Evolutionary conservation across 53 echinoderm and acorn worm genomes (phyloP), one percentile per base, ranked within the genome.

Genomic region (Patiria pectinifera): DNA sequence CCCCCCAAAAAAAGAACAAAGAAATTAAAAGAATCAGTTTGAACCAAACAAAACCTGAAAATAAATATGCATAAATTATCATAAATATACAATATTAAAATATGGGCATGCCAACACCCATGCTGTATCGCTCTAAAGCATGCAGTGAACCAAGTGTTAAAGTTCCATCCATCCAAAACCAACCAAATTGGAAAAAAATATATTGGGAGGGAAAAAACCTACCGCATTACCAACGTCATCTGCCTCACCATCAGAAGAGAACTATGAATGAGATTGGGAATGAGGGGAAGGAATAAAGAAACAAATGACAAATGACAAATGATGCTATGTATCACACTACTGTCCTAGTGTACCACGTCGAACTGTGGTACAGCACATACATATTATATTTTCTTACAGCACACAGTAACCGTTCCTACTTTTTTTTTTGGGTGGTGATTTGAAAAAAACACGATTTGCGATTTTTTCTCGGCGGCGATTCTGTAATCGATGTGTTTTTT

Each of bases 251-350:
- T 90, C 90, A 14, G 90, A 47, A 59, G 87, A 80, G 81, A 90
- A 90, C 90, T 90, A 90, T 80, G 81, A 80, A 90, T 90, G 90
- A 69, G 69, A 81, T 90, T 90, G 80, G 53, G 45, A 90, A 90
- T 90, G 90, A 90, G 21, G 44, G 87, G 59, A 26, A 21, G 78
- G 53, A 76, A 69, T n/a, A 59, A 79, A 90, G 7, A 90, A 81
- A 66, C 15, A 66, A 15, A 78, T 59, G 78, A 76, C 7, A 78
- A 35, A 87, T 77, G 84, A 78, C 35, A 35, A 35, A 58, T 58
- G 18, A 25, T 85, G 71, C 48, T 26, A 46, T 74, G 86, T 24
- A 21, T 8, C 18, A 26, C 45, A n/a, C 70, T 70, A 45, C 18
- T 69, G 47, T 53, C 5, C 8, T 6, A 53, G 8, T 53, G 53